Conservation (phyloP, 2,797 vertebrate genomes). For the Crenuchus spilurus region DNA sequence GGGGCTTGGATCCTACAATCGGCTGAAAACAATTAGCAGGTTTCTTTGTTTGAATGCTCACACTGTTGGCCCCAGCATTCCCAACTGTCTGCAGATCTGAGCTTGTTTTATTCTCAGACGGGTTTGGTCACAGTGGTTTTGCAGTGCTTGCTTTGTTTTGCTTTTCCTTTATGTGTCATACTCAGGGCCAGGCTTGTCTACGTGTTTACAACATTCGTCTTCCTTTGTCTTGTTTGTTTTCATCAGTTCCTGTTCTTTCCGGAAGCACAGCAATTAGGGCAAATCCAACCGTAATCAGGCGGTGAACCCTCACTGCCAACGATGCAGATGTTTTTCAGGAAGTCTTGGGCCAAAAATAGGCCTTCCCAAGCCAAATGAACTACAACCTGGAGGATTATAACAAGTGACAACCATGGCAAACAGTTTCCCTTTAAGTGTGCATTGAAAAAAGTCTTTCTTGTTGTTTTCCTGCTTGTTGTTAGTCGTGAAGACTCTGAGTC, state of each 20-base stretch:
- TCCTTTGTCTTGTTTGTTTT: constrained; percentile 8
- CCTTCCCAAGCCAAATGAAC: background rate
- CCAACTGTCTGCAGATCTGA: background rate
- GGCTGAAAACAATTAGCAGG: background rate
- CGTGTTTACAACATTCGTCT: background rate
- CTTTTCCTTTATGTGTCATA: background rate
- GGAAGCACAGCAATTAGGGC: constrained; percentile 11
- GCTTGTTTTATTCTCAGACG: constrained; percentile 9
- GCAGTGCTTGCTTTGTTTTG: background rate
- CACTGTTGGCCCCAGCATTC: background rate
- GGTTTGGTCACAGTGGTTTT: background rate
- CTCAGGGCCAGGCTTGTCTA: background rate
- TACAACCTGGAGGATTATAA: constrained; percentile 1
- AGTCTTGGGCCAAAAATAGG: constrained; percentile 1
- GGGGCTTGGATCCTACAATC: background rate
- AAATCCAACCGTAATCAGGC: constrained; percentile 20
- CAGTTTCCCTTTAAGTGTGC: background rate
- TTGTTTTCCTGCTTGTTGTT: constrained; percentile 17
- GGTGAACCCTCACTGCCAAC: no score
- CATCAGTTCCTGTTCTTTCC: constrained; percentile 6
- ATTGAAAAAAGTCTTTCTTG: background rate
- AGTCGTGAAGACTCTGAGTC: background rate
- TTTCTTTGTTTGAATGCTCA: constrained; percentile 1
- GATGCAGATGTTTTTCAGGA: no score
- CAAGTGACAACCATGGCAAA: constrained; percentile 16